Conservation (phyloP, 64 coral and sea anemone genomes). For the Astreopora myriophthalma region DNA sequence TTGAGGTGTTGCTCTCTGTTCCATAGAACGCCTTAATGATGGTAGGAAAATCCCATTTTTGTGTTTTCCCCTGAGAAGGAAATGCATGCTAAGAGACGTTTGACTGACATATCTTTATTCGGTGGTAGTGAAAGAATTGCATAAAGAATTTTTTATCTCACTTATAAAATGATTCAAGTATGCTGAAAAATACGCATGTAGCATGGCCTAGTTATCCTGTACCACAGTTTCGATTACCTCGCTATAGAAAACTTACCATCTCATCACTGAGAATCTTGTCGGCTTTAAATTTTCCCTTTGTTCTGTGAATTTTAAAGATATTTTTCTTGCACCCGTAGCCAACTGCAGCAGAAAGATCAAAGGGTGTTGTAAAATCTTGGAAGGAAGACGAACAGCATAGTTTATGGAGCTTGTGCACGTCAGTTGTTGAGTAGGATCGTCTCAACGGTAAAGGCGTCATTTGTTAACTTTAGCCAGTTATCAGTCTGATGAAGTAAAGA, state of each 20-base stretch:
- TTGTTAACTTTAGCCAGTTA: not conserved
- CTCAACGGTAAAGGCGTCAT: not conserved
- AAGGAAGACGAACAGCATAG: not conserved
- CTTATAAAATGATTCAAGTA: no score
- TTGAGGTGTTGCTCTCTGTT: no score
- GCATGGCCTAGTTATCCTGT: no score
- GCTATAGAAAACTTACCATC: not conserved
- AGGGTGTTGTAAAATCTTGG: not conserved
- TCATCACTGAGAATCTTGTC: not conserved
- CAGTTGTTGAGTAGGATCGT: not conserved
- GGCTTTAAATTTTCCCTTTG: not conserved
- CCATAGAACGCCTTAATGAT: no score
- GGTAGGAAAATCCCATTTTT: no score
- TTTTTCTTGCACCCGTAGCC: not conserved
- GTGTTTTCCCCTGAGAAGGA: no score
- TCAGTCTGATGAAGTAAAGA: not conserved
- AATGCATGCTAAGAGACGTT: no score
- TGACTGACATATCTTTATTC: no score
- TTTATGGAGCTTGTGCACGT: not conserved
- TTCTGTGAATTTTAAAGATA: not conserved
- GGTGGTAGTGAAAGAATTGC: no score
- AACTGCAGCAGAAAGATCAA: conserved; percentile 23
- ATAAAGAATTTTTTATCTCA: no score
- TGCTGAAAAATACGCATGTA: no score
- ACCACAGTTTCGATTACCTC: no score